phyloP scores from a whole-genome alignment of 2,797 vertebrate species.

The Monodelphis domestica region DNA sequence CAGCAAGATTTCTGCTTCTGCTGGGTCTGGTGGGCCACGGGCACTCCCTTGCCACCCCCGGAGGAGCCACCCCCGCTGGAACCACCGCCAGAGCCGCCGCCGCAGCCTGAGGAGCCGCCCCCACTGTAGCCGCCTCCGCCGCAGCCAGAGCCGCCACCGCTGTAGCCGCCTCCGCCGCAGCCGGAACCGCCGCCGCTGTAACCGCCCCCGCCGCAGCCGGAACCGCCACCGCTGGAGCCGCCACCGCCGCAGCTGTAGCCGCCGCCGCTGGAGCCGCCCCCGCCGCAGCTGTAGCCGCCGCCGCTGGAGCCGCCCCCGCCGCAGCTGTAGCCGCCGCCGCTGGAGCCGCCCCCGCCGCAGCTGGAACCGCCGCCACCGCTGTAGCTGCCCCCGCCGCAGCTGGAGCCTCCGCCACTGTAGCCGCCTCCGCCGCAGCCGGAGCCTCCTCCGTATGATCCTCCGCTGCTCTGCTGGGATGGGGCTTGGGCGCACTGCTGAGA shows the following conservation, averaged over 20 bases:
- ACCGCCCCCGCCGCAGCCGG: neutral
- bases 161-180: neutral
- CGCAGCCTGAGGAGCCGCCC: no score
- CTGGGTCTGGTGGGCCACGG: slow-evolving; percentile 76
- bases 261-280: neutral
- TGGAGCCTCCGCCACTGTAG: no score
- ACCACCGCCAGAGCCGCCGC: no score
- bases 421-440: neutral
- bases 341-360: neutral
- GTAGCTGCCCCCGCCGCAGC: neutral
- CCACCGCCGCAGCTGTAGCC: neutral
- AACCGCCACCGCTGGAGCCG: neutral
- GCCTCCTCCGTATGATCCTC: neutral
- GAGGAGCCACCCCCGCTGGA: no score
- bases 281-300: neutral
- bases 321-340: neutral
- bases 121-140: slow-evolving; percentile 12
- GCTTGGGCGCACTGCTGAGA: slow-evolving; percentile 13
- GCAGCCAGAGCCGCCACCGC: slow-evolving; percentile 1
- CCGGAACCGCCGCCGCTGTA: neutral
- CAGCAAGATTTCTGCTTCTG: slow-evolving; percentile 78
- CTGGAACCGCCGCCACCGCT: neutral
- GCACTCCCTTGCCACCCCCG: slow-evolving; percentile 68
- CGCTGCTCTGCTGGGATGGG: slow-evolving; percentile 9
- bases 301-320: neutral